These are phyloP conservation scores for Brienomyrus longianalis DNA, from an alignment of 2,113 vertebrate species.

Conservation along the genomic window DNA sequence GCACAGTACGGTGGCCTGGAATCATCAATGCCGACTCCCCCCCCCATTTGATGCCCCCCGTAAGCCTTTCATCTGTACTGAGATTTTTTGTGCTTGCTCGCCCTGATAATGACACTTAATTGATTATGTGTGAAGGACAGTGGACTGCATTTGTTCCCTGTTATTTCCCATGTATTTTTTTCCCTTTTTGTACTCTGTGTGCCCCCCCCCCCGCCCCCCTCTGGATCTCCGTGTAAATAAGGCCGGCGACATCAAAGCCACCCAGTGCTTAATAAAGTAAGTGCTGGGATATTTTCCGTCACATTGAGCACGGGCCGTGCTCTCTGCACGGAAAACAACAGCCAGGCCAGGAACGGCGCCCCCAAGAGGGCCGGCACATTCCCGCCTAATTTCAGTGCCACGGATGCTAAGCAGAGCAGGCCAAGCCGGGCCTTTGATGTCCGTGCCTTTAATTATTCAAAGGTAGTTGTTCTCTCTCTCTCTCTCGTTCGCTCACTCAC, in stretches of 20 bases:
- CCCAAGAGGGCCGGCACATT: neutral
- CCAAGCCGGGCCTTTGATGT: slow-evolving; percentile 1
- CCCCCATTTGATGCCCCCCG: neutral
- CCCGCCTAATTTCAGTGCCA: neutral
- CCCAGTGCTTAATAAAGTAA: neutral
- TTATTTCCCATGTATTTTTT: neutral
- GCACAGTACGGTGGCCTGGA: neutral
- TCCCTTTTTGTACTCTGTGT: neutral
- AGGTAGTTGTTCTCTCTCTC: neutral
- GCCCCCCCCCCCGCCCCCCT: neutral
- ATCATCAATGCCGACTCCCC: neutral
- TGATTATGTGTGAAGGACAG: neutral
- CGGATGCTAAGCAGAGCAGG: neutral
- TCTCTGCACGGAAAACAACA: neutral
- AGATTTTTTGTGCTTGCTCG: neutral
- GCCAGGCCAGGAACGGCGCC: neutral
- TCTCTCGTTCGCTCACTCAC: neutral
- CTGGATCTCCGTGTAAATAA: neutral
- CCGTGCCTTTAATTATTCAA: slow-evolving; percentile 15
- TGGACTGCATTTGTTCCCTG: neutral
- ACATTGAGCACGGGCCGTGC: neutral
- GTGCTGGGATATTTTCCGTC: slow-evolving; percentile 2
- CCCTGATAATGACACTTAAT: slow-evolving; percentile 1
- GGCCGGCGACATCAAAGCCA: neutral
- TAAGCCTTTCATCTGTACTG: neutral